Base-by-base conservation (phyloP, 2,888 invertebrate genomes). In the Branchipolynoe longqiensis region DNA sequence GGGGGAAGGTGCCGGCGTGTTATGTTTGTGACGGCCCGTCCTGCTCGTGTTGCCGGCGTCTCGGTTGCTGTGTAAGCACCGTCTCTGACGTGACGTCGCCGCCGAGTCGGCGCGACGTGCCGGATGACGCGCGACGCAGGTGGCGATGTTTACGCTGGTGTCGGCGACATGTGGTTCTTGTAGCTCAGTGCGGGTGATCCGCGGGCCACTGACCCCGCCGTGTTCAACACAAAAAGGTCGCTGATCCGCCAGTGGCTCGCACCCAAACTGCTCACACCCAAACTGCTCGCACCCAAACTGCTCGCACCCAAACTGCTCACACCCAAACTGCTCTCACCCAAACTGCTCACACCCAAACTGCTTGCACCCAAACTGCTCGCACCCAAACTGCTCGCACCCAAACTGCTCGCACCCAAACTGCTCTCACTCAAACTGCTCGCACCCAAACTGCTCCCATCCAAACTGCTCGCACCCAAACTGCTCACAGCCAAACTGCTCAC, bases 171-270 rank as follows among this genome's bases (percentile, higher is more conserved):
- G 69, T 69, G 69, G 69, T 69, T 69, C 69, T n/a, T 38, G n/a
- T 69, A 69, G 69, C 18, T 18, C 69, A 69, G 6, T 4, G 62
- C 28, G 6, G n/a, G n/a, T 12, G 14, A 28, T 62, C 62, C 25
- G 62, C n/a, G 56, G 25, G 25, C 56, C 62, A 38, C 69, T 69
- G 69, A 69, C 69, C 69, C 69, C 69, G 6, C 1, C 69, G 1
- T 69, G 69, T 69, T 38, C 69, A 36, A 69, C 69, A 69, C 69
- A 69, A n/a, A n/a, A 69, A 69, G 36, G 38, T 69, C 64, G 33
- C 6, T 31, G 2, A 18, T 48, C 48, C 48, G 8, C 18, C 8
- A 48, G 48, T 18, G 8, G 48, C 48, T 48, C 48, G 48, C 8
- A 48, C n/a, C n/a, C n/a, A n/a, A n/a, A n/a, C n/a, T n/a, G n/a